phyloP scores from a whole-genome alignment of 2,113 vertebrate species.

The Pomatorhinus ruficollis region DNA sequence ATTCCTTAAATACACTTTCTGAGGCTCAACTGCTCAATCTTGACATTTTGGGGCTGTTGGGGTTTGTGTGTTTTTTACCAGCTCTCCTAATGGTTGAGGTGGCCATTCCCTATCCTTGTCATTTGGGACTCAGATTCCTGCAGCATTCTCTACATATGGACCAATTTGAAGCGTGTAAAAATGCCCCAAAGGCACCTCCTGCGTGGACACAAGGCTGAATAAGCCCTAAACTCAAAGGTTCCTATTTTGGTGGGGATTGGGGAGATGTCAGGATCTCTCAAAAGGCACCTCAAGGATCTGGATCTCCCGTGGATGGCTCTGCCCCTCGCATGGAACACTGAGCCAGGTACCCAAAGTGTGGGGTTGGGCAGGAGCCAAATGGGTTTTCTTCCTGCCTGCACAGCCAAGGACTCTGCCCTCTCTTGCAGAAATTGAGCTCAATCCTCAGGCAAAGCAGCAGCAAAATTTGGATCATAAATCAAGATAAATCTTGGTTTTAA shows the following conservation, averaged over 20 bases:
- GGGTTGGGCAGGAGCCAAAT: background rate
- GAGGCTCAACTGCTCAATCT: background rate
- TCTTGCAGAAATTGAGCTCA: background rate
- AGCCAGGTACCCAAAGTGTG: background rate
- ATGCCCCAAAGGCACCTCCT: background rate
- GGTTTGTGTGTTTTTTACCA: background rate
- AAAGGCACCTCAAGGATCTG: background rate
- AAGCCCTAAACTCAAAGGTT: background rate
- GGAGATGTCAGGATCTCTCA: background rate
- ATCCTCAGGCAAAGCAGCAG: background rate
- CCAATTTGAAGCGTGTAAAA: background rate
- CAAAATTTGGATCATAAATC: background rate
- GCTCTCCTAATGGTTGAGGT: background rate
- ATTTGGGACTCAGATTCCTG: background rate
- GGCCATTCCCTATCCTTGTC: background rate
- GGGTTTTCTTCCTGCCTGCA: background rate
- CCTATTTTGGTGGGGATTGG: background rate
- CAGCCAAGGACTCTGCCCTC: background rate
- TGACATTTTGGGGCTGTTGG: background rate
- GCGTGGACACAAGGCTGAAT: background rate
- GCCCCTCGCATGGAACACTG: fast-evolving
- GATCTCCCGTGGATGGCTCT: background rate
- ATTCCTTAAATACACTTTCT: background rate
- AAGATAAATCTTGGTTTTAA: background rate
- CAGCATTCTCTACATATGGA: background rate